A percentile compares a stretch with the other conserved stretches of the same genome.
phyloP scores from a whole-genome alignment of 2,888 invertebrate genomes.

The Alloscopus bannaensis region DNA sequence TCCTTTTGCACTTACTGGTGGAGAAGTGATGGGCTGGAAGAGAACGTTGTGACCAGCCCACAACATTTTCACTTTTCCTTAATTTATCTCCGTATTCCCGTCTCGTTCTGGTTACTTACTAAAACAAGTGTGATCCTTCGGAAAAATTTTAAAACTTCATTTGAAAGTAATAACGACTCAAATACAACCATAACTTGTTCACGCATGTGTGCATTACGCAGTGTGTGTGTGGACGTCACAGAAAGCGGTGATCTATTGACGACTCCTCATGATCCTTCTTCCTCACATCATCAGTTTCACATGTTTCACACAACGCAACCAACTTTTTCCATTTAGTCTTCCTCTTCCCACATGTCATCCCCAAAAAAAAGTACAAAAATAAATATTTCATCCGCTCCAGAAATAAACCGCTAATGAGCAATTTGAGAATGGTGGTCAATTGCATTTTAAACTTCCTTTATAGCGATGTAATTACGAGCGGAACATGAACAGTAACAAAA shows the following conservation, averaged over 20 bases:
- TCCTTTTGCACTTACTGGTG: too few species aligned
- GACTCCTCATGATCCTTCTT: neutral
- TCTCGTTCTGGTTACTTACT: neutral
- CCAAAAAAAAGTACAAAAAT: too few species aligned
- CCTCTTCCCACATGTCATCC: too few species aligned
- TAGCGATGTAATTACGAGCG: constrained; percentile 20
- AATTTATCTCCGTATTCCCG: neutral
- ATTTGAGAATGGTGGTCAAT: constrained; percentile 47
- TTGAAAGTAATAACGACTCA: constrained; percentile 56
- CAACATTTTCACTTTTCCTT: neutral
- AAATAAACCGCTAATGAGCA: constrained; percentile 54
- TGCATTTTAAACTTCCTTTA: constrained; percentile 32
- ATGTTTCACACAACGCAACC: too few species aligned
- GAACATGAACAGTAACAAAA: neutral
- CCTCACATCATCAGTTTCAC: neutral
- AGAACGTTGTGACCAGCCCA: constrained; percentile 8
- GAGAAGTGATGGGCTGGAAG: constrained; percentile 5
- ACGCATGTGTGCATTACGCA: constrained; percentile 61
- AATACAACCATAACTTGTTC: constrained; percentile 54
- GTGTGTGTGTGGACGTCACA: too few species aligned
- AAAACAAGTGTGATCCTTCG: too few species aligned
- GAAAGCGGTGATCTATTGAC: constrained; percentile 22
- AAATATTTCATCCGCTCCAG: constrained; percentile 1
- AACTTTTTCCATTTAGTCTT: too few species aligned
- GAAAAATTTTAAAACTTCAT: constrained; percentile 58